A percentile compares a stretch with the other conserved stretches of the same genome.
Evolutionary conservation across 2,797 vertebrate genomes (phyloP).

Genomic region (Corythornis leucogaster): DNA sequence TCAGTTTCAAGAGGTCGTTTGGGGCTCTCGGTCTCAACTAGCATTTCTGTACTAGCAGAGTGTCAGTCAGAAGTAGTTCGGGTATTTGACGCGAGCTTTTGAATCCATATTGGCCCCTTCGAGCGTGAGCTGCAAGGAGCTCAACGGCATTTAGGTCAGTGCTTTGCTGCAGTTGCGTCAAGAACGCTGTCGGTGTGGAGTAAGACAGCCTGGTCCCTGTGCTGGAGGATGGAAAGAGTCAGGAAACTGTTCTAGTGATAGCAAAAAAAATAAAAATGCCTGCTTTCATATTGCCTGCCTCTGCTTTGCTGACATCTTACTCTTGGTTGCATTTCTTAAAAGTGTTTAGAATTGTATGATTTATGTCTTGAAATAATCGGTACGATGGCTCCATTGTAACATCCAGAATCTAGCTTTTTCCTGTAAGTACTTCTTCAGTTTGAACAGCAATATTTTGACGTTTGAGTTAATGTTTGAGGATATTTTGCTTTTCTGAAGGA

Average conservation of each 20-base stretch:
- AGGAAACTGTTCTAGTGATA: background rate
- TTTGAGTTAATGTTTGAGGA: background rate
- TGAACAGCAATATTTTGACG: background rate
- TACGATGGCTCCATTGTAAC: background rate
- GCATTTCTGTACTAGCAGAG: background rate
- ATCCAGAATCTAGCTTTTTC: background rate
- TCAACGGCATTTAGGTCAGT: conserved; percentile 30
- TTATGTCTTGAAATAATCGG: background rate
- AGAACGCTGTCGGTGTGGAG: background rate
- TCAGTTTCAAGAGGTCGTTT: background rate
- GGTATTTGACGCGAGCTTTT: background rate
- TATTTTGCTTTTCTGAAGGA: background rate
- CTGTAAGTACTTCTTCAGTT: background rate
- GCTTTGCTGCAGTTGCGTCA: background rate
- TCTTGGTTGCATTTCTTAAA: background rate
- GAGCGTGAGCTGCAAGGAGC: background rate
- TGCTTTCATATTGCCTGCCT: background rate
- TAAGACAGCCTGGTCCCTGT: background rate
- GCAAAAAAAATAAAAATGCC: background rate
- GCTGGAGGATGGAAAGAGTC: background rate
- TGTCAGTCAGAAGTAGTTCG: background rate
- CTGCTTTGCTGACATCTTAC: background rate
- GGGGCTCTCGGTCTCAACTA: background rate
- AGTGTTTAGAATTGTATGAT: background rate
- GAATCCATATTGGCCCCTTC: background rate